Evolutionary conservation across 2,888 invertebrate genomes (phyloP).

Genomic region (Synergus laeviventris): DNA sequence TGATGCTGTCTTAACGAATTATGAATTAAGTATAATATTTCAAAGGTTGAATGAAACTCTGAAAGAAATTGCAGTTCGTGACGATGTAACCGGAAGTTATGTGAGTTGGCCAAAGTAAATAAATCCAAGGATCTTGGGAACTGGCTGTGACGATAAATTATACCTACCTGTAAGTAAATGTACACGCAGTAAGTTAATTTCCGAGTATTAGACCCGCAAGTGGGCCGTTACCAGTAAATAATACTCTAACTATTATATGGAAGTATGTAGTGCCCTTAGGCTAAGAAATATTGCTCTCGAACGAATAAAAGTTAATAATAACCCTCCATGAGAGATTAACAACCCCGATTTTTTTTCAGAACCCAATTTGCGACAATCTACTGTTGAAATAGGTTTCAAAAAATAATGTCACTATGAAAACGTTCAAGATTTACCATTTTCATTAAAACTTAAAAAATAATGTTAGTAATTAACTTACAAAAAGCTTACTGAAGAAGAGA

Average conservation of each 20-base stretch:
- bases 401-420: no score
- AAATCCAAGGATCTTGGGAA: slow-evolving; percentile 48
- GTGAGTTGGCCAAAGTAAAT: slow-evolving; percentile 48
- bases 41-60: neutral
- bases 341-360: neutral
- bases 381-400: neutral
- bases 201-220: slow-evolving; percentile 55
- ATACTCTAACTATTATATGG: slow-evolving; percentile 65
- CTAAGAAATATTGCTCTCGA: neutral
- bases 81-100: slow-evolving; percentile 58
- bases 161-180: slow-evolving; percentile 47
- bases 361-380: neutral
- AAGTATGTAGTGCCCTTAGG: slow-evolving; percentile 54
- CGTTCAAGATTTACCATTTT: no score
- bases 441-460: no score
- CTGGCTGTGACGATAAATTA: slow-evolving; percentile 47
- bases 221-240: slow-evolving; percentile 71
- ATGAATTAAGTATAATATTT: neutral
- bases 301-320: neutral
- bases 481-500: neutral
- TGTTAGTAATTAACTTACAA: no score
- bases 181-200: slow-evolving; percentile 51
- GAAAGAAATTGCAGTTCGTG: slow-evolving; percentile 43
- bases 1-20: neutral
- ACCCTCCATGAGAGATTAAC: slow-evolving; percentile 4